Percentiles rank a stretch among this genome's conserved stretches.
Evolutionary conservation across 2,888 invertebrate genomes (phyloP).

Genomic region (Meandrusa payeni): DNA sequence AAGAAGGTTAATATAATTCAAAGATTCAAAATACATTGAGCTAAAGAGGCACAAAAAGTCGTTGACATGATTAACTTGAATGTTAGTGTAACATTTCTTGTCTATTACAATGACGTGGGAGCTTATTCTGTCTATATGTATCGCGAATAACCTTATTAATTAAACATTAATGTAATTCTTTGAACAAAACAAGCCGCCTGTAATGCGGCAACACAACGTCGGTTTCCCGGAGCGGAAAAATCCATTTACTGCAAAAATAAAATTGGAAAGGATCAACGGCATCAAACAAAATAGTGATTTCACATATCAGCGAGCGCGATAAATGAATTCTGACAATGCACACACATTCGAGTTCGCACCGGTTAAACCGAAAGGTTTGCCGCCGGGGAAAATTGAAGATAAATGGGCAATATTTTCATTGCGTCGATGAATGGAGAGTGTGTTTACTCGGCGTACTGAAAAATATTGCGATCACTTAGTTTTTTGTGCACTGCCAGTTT

Average conservation of each 20-base stretch:
- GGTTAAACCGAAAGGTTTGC: conserved; percentile 49
- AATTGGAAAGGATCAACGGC: conserved; percentile 25
- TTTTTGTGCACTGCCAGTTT: conserved; percentile 22
- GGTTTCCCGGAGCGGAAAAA: conserved; percentile 16
- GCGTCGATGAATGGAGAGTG: conserved; percentile 60
- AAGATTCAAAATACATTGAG: too few species aligned
- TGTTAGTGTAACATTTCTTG: too few species aligned
- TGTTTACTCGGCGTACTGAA: conserved; percentile 67
- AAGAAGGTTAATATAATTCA: too few species aligned
- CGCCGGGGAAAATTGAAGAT: conserved; percentile 58
- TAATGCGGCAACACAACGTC: conserved; percentile 6
- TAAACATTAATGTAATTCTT: too few species aligned
- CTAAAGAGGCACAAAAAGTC: too few species aligned
- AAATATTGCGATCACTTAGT: conserved; percentile 46
- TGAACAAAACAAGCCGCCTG: neutral
- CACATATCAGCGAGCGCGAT: conserved; percentile 57
- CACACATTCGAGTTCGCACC: conserved; percentile 45
- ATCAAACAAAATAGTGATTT: conserved; percentile 54
- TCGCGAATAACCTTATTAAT: too few species aligned
- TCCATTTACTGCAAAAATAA: conserved; percentile 26
- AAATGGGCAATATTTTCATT: conserved; percentile 73
- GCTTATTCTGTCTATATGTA: too few species aligned
- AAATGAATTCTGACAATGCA: conserved; percentile 66
- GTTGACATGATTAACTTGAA: too few species aligned
- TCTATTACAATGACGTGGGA: too few species aligned